phyloP scores from a whole-genome alignment of 35 echinoderm and acorn worm genomes.

The Ophioderma brevispina region DNA sequence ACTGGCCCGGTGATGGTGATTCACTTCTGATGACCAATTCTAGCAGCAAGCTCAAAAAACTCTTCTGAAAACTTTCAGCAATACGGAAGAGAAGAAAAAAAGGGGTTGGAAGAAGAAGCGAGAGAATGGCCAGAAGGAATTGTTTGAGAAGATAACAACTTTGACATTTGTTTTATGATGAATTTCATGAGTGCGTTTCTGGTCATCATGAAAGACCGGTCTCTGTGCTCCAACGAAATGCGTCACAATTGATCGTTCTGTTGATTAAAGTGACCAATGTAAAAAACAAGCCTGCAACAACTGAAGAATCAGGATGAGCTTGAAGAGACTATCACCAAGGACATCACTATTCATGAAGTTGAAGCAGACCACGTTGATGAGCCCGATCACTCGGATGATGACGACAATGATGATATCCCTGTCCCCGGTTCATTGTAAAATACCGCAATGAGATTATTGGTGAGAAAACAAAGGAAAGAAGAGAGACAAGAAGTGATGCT shows the following conservation, averaged over 20 bases:
- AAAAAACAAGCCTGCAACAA: not conserved
- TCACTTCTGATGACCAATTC: not conserved
- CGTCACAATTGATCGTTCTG: not conserved
- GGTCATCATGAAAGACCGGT: not conserved
- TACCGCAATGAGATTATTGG: not conserved
- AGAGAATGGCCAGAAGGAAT: too few species aligned
- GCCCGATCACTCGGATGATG: not conserved
- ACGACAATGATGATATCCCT: not conserved
- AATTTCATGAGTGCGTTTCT: constrained; percentile 10
- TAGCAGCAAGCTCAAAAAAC: not conserved
- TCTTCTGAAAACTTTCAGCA: not conserved
- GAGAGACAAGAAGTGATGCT: not conserved
- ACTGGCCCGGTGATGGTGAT: constrained; percentile 13
- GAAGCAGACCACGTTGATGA: not conserved
- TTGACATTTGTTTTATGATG: constrained; percentile 15
- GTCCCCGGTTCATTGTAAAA: too few species aligned
- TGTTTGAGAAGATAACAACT: constrained; percentile 2
- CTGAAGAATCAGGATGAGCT: not conserved
- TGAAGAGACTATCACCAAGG: not conserved
- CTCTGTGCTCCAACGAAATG: not conserved
- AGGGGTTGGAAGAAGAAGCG: too few species aligned
- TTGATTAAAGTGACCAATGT: not conserved
- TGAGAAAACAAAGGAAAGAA: not conserved
- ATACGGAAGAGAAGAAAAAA: not conserved
- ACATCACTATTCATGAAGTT: not conserved